Conservation (phyloP, 1,140 invertebrate genomes). For the Cyclargus thomasi region DNA sequence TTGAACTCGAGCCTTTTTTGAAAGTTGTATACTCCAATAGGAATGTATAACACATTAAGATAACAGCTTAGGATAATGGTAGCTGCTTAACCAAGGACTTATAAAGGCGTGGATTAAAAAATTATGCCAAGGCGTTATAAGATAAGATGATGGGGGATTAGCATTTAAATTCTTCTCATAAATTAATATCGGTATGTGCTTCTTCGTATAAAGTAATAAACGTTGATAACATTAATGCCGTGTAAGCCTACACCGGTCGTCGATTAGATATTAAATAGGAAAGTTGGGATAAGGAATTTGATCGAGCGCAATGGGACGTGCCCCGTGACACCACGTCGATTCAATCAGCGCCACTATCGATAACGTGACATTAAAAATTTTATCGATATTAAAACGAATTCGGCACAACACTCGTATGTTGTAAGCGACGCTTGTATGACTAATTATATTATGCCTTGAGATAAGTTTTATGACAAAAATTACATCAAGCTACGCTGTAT, state of each 20-base stretch:
- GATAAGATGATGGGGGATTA: not conserved
- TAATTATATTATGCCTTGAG: too few relatives aligned
- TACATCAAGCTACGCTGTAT: too few relatives aligned
- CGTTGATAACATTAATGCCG: conserved; percentile 28
- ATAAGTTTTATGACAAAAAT: too few relatives aligned
- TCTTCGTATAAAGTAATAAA: conserved; percentile 22
- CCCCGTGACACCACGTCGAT: conserved; percentile 34
- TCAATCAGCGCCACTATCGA: conserved; percentile 12
- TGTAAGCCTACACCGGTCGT: conserved; percentile 41
- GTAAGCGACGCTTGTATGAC: not conserved
- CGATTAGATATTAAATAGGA: conserved; percentile 54
- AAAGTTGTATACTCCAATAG: not conserved
- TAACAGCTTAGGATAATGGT: too few relatives aligned
- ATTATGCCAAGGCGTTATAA: not conserved
- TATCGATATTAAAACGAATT: conserved; percentile 13
- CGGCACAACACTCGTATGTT: not conserved
- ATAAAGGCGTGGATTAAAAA: not conserved
- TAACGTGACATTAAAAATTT: conserved; percentile 9
- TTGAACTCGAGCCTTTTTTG: not conserved
- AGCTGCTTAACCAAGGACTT: too few relatives aligned
- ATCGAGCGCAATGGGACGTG: conserved; percentile 42
- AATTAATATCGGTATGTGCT: conserved; percentile 7
- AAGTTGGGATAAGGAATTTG: conserved; percentile 56
- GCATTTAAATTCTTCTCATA: conserved; percentile 6
- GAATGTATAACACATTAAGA: too few relatives aligned